These are phyloP conservation scores for Drosophila pandora DNA, from an alignment of 1,140 invertebrate species.

Conservation along the genomic window DNA sequence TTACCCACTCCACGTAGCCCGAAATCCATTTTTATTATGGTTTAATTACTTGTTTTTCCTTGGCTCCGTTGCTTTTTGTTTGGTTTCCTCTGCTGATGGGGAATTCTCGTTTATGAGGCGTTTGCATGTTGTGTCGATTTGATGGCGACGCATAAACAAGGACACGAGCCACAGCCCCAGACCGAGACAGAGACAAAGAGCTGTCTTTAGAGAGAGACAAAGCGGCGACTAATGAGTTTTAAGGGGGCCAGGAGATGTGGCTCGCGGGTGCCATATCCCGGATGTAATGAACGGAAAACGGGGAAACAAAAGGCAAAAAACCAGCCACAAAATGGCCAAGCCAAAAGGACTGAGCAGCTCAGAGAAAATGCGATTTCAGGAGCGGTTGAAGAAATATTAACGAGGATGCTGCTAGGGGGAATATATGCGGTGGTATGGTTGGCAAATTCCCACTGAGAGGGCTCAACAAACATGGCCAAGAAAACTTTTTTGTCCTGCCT, in stretches of 20 bases:
- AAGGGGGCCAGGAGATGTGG: slow-evolving; percentile 40
- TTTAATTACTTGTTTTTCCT: slow-evolving; percentile 41
- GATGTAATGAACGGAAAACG: slow-evolving; percentile 45
- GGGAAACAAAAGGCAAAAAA: slow-evolving; percentile 38
- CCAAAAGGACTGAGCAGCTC: slow-evolving; percentile 11
- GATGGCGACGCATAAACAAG: slow-evolving; percentile 63
- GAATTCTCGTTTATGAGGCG: slow-evolving; percentile 53
- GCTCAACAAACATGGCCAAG: slow-evolving; percentile 21
- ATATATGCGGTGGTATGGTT: background rate
- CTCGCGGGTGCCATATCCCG: slow-evolving; percentile 39
- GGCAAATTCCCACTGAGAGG: background rate
- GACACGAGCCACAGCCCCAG: slow-evolving; percentile 9
- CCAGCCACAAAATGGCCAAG: slow-evolving; percentile 26
- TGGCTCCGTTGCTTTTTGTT: slow-evolving; percentile 19
- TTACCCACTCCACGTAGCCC: slow-evolving; percentile 1
- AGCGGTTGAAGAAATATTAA: slow-evolving; percentile 39
- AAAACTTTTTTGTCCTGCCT: slow-evolving; percentile 17
- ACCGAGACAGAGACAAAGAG: slow-evolving; percentile 7
- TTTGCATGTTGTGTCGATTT: slow-evolving; percentile 69
- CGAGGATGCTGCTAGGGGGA: slow-evolving; percentile 7
- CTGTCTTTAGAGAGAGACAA: slow-evolving; percentile 26
- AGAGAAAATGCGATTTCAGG: slow-evolving; percentile 11
- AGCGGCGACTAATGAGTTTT: slow-evolving; percentile 67
- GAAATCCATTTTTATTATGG: slow-evolving; percentile 41
- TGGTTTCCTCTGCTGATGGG: slow-evolving; percentile 14